Evolutionary conservation across 2,113 vertebrate species (phyloP).

Genomic region (Sebastes schlegelii): DNA sequence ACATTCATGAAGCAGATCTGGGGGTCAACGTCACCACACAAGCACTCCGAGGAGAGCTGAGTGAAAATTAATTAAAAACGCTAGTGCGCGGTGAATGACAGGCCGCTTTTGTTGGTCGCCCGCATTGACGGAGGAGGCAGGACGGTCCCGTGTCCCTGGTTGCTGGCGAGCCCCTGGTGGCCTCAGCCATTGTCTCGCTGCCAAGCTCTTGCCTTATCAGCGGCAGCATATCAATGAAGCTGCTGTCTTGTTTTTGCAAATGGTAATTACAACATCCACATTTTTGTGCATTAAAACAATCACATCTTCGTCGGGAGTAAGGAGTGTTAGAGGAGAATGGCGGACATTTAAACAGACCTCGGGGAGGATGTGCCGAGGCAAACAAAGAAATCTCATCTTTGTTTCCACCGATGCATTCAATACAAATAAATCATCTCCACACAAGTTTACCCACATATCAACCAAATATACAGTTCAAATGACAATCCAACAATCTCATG

Average conservation of each 20-base stretch:
- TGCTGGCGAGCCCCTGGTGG: slow-evolving; percentile 87
- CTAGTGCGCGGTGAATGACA: slow-evolving; percentile 90
- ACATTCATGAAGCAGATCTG: slow-evolving; percentile 80
- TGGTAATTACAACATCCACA: slow-evolving; percentile 99
- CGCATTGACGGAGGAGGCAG: slow-evolving; percentile 93
- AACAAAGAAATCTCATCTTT: slow-evolving; percentile 61
- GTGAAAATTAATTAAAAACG: slow-evolving; percentile 99
- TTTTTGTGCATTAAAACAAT: slow-evolving; percentile 92
- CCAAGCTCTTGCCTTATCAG: slow-evolving; percentile 87
- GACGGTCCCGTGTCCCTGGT: slow-evolving; percentile 89
- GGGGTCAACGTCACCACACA: slow-evolving; percentile 80
- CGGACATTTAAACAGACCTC: slow-evolving; percentile 58
- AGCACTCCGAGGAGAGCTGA: slow-evolving; percentile 88
- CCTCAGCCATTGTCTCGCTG: slow-evolving; percentile 94
- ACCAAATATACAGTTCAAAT: slow-evolving; percentile 47
- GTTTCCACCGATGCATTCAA: slow-evolving; percentile 34
- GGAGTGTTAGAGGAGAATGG: slow-evolving; percentile 47
- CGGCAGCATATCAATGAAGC: slow-evolving; percentile 96
- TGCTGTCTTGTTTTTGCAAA: slow-evolving; percentile 89
- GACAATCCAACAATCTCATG: slow-evolving; percentile 37
- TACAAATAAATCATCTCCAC: slow-evolving; percentile 28
- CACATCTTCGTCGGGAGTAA: slow-evolving; percentile 84
- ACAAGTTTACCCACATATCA: slow-evolving; percentile 35
- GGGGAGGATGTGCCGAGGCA: slow-evolving; percentile 45
- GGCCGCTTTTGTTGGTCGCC: slow-evolving; percentile 90